A percentile compares a stretch with the other conserved stretches of the same genome.
These are phyloP conservation scores for Zhengitettix transpicula DNA, from an alignment of 2,888 invertebrate species.

Conservation along the genomic window DNA sequence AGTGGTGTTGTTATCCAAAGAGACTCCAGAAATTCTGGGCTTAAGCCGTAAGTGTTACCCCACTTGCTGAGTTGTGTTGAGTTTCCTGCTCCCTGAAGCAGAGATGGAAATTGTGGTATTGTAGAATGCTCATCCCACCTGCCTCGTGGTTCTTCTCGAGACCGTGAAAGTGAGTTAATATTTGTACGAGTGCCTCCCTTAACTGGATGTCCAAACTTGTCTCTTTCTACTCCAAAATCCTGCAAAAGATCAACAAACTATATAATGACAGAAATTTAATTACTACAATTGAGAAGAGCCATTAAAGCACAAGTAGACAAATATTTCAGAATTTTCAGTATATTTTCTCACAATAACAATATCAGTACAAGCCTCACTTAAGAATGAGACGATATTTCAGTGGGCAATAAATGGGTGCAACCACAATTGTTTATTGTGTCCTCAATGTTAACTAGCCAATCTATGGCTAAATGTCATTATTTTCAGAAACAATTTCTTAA, in stretches of 20 bases:
- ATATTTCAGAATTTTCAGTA: no score
- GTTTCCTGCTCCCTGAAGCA: constrained; percentile 4
- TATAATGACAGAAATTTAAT: background rate
- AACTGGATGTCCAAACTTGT: constrained; percentile 42
- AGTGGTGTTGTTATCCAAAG: constrained; percentile 87
- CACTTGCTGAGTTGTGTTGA: constrained; percentile 28
- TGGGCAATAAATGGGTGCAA: no score
- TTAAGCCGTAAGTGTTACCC: constrained; percentile 86
- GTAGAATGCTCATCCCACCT: constrained; percentile 4
- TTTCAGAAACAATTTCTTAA: no score
- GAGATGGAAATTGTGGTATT: background rate
- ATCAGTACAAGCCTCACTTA: no score
- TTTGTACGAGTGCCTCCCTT: constrained; percentile 19
- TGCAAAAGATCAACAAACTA: constrained; percentile 13
- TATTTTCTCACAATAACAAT: no score
- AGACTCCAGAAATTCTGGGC: constrained; percentile 83
- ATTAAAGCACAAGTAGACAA: no score
- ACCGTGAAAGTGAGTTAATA: constrained; percentile 23
- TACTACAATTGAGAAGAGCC: no score
- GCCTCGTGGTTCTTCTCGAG: constrained; percentile 14
- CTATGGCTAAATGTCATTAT: no score
- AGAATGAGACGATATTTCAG: no score
- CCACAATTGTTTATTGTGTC: no score
- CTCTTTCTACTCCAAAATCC: constrained; percentile 44
- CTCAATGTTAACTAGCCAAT: no score